Conservation (phyloP, 2,888 invertebrate species). For the Eupithecia pulchellata region DNA sequence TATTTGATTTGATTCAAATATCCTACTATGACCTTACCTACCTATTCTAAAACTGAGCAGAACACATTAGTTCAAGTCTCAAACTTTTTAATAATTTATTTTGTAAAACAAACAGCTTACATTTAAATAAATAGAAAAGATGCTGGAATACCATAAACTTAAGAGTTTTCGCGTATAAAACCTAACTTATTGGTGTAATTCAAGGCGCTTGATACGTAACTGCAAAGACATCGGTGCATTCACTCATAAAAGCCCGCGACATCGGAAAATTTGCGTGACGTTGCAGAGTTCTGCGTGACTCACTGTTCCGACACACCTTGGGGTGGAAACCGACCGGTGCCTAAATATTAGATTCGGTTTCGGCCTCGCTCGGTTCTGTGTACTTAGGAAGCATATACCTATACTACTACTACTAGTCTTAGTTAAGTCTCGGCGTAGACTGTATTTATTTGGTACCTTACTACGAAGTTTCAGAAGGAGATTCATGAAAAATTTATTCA, state of each 20-base stretch:
- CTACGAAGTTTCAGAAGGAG: neutral
- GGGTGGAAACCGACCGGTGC: constrained; percentile 34
- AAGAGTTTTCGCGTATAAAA: too few relatives aligned
- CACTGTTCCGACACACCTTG: constrained; percentile 53
- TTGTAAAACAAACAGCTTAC: too few relatives aligned
- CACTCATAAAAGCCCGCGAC: constrained; percentile 45
- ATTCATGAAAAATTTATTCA: neutral
- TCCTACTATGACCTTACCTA: too few relatives aligned
- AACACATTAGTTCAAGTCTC: too few relatives aligned
- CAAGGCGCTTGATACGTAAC: neutral
- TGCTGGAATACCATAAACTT: too few relatives aligned
- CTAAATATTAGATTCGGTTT: constrained; percentile 21
- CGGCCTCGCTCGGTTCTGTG: constrained; percentile 8
- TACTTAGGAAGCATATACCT: neutral
- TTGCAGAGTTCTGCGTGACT: constrained; percentile 53
- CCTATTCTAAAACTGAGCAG: too few relatives aligned
- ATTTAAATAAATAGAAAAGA: too few relatives aligned
- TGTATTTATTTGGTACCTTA: neutral
- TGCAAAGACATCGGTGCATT: constrained; percentile 17
- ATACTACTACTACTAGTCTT: too few relatives aligned
- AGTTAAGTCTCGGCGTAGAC: neutral
- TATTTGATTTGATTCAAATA: too few relatives aligned
- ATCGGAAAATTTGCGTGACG: constrained; percentile 61
- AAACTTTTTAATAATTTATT: too few relatives aligned
- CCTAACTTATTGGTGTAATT: neutral